Base-by-base conservation (phyloP, 2,797 vertebrate genomes). In the Silurus aristotelis region DNA sequence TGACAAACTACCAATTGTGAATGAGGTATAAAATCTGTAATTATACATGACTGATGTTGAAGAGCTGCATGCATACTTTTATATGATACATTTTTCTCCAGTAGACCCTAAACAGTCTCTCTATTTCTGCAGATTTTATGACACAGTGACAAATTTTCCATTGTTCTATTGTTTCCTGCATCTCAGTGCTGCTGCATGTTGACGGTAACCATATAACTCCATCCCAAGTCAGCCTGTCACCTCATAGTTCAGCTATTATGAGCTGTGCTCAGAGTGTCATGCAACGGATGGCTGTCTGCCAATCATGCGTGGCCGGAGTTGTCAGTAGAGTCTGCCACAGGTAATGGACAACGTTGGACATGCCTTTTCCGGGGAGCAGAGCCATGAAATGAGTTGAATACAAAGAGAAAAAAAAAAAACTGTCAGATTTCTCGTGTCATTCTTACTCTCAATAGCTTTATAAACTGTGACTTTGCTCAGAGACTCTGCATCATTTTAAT, bases 241-340 rank as follows among this genome's bases (percentile, higher is more conserved):
- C 20, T 77, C 63, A 4, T 25, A 58, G 68, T 60, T 67, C 76
- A 75, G 48, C 58, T 61, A 61, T 63, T 56, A n/a, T 56, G 73
- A 73, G 25, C 58, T 46, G 63, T 38, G 27, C 38, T 83, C 48
- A 73, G 56, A 64, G 38, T 83, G 82, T 87, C 71, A 82, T 46
- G 80, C 71, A 52, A 55, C 13, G 7, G 31, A 38, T 25, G 63
- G 61, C 20, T 52, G 38, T 20, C 77, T 87, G 77, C 68, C 82
- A 84, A 66, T 87, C 83, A 68, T 20, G 20, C 6, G 31, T 64
- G 63, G 61, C 61, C 46, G 2, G 52, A 27, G 55, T 61, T 83
- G 75, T 83, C 56, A 38, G 31, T n/a, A 48, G 52, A 78, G 43
- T 72, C 82, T 83, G 82, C 58, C 66, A 13, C 63, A 78, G 66